Base-by-base conservation (phyloP, 92 coral and sea anemone genomes). In the Parazoanthus darwini region DNA sequence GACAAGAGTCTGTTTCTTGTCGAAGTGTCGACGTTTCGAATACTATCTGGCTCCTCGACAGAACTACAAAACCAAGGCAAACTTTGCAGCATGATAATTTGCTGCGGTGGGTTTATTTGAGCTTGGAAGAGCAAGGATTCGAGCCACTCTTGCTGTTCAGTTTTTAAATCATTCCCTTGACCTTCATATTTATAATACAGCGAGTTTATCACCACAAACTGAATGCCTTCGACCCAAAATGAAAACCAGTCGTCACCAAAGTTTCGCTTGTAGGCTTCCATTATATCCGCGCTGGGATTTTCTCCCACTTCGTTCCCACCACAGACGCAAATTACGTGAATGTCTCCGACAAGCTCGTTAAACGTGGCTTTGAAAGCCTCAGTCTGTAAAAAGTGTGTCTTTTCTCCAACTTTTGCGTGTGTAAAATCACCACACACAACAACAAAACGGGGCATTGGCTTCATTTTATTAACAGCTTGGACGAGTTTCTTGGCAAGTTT, bases 241-340 rank as follows among this genome's bases (percentile, higher is more conserved):
- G 93, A 90, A 25, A 95, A 95, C 96, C 98, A 93, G 77, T 95
- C 98, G 18, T 95, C 98, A 54, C 98, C 98, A 44, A 95, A 95
- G 26, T 91, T 93, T 58, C 70, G 90, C 70, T 94, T 91, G 90
- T 95, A 95, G 25, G 96, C 86, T 44, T 93, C 94, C 37, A 95
- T 70, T 86, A 74, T 39, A 33, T 58, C 92, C 43, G 84, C 73
- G 36, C 76, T 74, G n/a, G 94, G 92, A 38, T 90, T 92, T 9
- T 77, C 81, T 7, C 93, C 98, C 76, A 94, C 87, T 58, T 95
- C 98, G 16, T 90, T 87, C 11, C 26, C 82, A 26, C 98, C 98
- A 82, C 98, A 93, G 77, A 95, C 94, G 65, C 98, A 95, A 20
- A 95, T 92, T 16, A 95, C 98, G 37, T 93, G 98, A 70, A 93